Percentiles rank a stretch among this genome's conserved stretches.
phyloP scores from a whole-genome alignment of 2,888 invertebrate species.

The Andrena bicolor region DNA sequence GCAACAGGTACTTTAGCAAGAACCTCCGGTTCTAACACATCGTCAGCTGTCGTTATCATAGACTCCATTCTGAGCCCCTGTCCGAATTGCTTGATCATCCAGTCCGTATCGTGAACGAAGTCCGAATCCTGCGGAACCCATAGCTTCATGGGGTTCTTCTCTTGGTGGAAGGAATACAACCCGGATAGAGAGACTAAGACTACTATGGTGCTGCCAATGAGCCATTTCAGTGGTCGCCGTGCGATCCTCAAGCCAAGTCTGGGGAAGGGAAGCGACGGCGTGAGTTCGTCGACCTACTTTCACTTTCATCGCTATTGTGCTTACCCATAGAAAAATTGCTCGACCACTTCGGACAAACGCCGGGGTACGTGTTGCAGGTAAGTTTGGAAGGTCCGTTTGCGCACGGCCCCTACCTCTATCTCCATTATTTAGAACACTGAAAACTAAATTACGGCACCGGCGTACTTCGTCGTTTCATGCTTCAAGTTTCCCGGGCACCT shows the following conservation, averaged over 20 bases:
- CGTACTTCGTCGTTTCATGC: conserved; percentile 4
- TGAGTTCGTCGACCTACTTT: not conserved
- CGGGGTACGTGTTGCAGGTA: conserved; percentile 75
- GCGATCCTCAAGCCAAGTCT: conserved; percentile 89
- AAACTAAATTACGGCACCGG: conserved; percentile 34
- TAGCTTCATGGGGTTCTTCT: conserved; percentile 91
- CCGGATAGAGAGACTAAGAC: conserved; percentile 88
- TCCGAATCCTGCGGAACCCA: conserved; percentile 92
- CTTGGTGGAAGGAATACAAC: conserved; percentile 89
- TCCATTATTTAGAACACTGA: conserved; percentile 53
- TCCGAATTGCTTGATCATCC: conserved; percentile 90
- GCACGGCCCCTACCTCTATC: conserved; percentile 38
- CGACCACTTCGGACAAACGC: conserved; percentile 75
- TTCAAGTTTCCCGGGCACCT: conserved; percentile 12
- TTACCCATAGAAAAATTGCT: conserved; percentile 80
- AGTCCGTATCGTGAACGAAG: conserved; percentile 90
- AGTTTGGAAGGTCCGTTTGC: conserved; percentile 10
- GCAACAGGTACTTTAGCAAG: conserved; percentile 79
- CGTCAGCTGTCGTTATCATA: conserved; percentile 88
- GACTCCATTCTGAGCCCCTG: conserved; percentile 88
- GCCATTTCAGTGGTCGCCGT: conserved; percentile 87
- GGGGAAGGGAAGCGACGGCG: not conserved
- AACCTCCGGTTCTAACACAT: conserved; percentile 89
- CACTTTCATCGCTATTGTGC: not conserved
- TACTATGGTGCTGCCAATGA: conserved; percentile 86